A percentile compares a stretch with the other conserved stretches of the same genome.
These are phyloP conservation scores for Fulica atra DNA, from an alignment of 2,113 vertebrate genomes.

Conservation along the genomic window DNA sequence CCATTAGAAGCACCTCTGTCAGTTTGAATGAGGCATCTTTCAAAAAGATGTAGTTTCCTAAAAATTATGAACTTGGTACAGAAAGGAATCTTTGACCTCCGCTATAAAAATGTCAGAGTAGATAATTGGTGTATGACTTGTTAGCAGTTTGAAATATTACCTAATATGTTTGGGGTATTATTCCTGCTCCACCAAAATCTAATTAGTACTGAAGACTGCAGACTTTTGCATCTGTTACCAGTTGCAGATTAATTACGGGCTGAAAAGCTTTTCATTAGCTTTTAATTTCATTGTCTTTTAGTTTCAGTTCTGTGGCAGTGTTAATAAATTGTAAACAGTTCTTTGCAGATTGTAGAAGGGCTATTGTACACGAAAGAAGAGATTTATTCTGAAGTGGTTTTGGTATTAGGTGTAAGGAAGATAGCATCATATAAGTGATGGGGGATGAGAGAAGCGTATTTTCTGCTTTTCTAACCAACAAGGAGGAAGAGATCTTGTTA, in stretches of 20 bases:
- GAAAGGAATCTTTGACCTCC: neutral
- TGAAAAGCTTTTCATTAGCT: slow-evolving; percentile 22
- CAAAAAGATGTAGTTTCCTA: neutral
- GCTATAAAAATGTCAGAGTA: neutral
- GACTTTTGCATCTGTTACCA: neutral
- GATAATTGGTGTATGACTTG: neutral
- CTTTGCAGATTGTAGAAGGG: neutral
- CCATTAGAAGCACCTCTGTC: neutral
- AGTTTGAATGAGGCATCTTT: neutral
- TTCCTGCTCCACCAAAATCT: neutral
- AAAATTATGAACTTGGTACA: neutral
- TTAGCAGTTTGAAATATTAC: neutral
- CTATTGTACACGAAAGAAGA: neutral
- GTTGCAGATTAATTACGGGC: neutral
- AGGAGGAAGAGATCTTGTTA: neutral
- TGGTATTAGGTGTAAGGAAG: neutral
- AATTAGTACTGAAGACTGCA: neutral
- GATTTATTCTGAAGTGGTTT: neutral
- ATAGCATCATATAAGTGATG: neutral
- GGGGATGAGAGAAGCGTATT: neutral
- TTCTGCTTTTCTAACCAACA: neutral
- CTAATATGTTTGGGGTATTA: neutral
- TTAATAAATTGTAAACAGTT: neutral
- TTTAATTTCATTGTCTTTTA: slow-evolving; percentile 5
- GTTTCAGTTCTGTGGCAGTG: neutral